These are phyloP conservation scores for Apis laboriosa DNA, from an alignment of 1,140 invertebrate genomes.

Conservation along the genomic window DNA sequence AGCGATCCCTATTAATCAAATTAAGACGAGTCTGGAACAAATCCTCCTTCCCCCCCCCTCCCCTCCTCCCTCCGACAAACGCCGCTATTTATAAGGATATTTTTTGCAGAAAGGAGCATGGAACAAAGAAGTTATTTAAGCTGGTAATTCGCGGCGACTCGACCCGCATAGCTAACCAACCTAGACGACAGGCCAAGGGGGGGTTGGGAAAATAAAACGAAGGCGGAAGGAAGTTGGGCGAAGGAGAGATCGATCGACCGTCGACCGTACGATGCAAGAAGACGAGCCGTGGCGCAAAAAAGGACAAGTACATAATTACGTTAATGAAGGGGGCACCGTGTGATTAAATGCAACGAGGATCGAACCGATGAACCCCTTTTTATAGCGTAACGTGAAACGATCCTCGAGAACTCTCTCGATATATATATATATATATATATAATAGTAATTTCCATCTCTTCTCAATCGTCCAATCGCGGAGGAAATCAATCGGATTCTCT, in stretches of 20 bases:
- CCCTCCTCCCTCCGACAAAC: not conserved
- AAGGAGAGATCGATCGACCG: constrained; percentile 45
- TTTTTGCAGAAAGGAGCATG: not conserved
- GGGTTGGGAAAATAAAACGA: not conserved
- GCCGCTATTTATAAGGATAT: not conserved
- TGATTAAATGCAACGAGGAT: constrained; percentile 53
- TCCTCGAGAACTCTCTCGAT: constrained; percentile 26
- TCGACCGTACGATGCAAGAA: constrained; percentile 15
- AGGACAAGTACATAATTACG: constrained; percentile 49
- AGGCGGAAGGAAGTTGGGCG: not conserved
- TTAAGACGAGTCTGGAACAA: constrained; percentile 3
- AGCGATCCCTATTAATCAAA: not conserved
- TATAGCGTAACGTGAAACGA: constrained; percentile 28
- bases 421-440: no score
- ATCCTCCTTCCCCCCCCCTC: not conserved
- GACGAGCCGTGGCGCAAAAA: constrained; percentile 12
- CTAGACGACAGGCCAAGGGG: not conserved
- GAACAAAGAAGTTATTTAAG: constrained; percentile 11
- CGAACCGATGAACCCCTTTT: constrained; percentile 48
- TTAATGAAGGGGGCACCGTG: constrained; percentile 50
- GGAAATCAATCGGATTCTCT: constrained; percentile 16
- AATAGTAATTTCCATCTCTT: constrained; percentile 57
- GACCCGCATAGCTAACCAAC: not conserved
- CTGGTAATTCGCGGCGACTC: not conserved
- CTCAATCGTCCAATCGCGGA: constrained; percentile 33